phyloP scores from a whole-genome alignment of 2,113 vertebrate genomes.

The Podarcis raffonei region DNA sequence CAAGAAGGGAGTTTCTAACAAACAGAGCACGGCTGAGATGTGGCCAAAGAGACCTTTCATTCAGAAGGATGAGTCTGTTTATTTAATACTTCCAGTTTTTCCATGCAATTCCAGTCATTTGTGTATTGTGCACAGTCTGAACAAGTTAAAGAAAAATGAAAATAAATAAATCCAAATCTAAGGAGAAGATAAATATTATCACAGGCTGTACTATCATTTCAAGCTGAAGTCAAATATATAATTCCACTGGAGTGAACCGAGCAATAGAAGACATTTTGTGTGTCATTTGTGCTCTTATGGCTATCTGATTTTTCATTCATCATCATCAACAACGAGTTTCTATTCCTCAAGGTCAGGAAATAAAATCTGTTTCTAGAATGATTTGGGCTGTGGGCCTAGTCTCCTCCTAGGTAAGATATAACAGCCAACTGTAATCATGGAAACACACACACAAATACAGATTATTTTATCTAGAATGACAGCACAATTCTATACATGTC shows the following conservation, averaged over 20 bases:
- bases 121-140: constrained; percentile 5
- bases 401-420: neutral
- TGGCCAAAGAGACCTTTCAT: constrained; percentile 32
- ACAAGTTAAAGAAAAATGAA: constrained; percentile 24
- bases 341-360: neutral
- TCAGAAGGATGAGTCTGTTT: constrained; percentile 42
- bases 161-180: neutral
- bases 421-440: neutral
- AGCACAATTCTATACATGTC: neutral
- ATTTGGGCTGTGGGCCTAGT: neutral
- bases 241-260: neutral
- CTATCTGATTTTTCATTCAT: neutral
- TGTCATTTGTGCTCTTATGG: neutral
- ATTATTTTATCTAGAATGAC: neutral
- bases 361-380: neutral
- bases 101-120: constrained; percentile 40
- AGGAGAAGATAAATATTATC: constrained; percentile 15
- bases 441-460: neutral
- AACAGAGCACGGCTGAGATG: constrained; percentile 13
- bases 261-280: neutral
- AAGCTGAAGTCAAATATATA: neutral
- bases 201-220: neutral
- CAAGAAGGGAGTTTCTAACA: constrained; percentile 9
- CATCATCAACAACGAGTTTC: neutral
- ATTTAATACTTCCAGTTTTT: constrained; percentile 37